A percentile compares a stretch with the other conserved stretches of the same genome.
These are phyloP conservation scores for Spodoptera picta DNA, from an alignment of 2,888 invertebrate genomes.

Conservation along the genomic window DNA sequence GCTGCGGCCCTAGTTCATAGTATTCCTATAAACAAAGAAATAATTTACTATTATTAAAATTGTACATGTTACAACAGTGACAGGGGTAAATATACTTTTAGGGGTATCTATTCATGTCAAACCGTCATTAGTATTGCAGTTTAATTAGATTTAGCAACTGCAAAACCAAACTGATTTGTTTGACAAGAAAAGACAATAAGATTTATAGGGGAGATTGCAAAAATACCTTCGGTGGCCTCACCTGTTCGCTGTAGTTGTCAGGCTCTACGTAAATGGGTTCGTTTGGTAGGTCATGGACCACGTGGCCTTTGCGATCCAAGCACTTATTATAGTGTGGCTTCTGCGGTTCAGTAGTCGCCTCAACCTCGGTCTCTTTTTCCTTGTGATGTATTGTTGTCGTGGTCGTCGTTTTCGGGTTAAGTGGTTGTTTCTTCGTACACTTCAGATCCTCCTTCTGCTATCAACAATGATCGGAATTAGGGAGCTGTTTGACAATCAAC, in stretches of 20 bases:
- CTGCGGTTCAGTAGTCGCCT: no score
- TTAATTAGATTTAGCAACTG: no score
- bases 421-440: no score
- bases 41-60: no score
- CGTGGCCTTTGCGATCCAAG: slow-evolving; percentile 1
- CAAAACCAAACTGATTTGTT: no score
- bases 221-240: neutral
- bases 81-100: no score
- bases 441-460: slow-evolving; percentile 4
- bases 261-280: slow-evolving; percentile 12
- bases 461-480: slow-evolving; percentile 23
- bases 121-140: no score
- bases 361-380: neutral
- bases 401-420: neutral
- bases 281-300: slow-evolving; percentile 3
- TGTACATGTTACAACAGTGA: no score
- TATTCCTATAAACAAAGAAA: slow-evolving; percentile 10
- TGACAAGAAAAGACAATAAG: no score
- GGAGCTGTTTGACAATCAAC: slow-evolving; percentile 9
- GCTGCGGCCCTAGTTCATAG: slow-evolving; percentile 6
- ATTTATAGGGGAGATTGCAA: no score
- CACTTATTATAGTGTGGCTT: neutral
- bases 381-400: neutral
- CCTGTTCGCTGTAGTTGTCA: slow-evolving; percentile 9
- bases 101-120: no score